These are phyloP conservation scores for Ammodytes marinus DNA, from an alignment of 2,113 vertebrate species.

Conservation along the genomic window DNA sequence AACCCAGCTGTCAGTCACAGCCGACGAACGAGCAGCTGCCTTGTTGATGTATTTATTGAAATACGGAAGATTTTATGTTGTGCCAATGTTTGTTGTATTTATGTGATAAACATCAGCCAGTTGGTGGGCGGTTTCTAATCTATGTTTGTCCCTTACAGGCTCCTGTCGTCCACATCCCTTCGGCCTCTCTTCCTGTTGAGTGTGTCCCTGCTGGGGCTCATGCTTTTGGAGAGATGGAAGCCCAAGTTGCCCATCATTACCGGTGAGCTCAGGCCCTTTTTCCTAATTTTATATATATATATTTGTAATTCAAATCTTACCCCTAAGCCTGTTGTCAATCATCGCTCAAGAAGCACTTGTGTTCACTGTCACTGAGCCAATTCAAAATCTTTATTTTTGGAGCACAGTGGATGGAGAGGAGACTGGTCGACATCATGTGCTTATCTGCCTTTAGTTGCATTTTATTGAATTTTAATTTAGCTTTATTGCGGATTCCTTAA, in stretches of 20 bases:
- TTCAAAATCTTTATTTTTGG: neutral
- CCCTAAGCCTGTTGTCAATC: constrained; percentile 8
- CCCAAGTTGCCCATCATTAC: constrained; percentile 87
- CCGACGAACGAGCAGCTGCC: neutral
- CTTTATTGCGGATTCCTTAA: no score
- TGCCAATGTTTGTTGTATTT: neutral
- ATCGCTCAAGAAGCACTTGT: neutral
- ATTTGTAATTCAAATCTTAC: neutral
- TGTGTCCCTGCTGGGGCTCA: constrained; percentile 89
- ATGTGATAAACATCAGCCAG: neutral
- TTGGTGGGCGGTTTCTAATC: neutral
- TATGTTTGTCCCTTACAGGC: constrained; percentile 80
- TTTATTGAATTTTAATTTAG: no score
- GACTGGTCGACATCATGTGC: neutral
- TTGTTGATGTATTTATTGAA: neutral
- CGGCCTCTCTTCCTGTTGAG: constrained; percentile 93
- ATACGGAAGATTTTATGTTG: no score
- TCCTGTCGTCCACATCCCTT: constrained; percentile 93
- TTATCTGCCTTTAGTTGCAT: no score
- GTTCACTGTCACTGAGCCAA: neutral
- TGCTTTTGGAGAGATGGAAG: constrained; percentile 94
- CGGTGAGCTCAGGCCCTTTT: constrained; percentile 75
- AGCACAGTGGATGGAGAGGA: neutral
- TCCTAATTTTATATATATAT: no score
- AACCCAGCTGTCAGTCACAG: constrained; percentile 50